Percentiles rank a stretch among this genome's conserved stretches.
Conservation (phyloP, 2,888 invertebrate genomes). For the Drosophila falleni region DNA sequence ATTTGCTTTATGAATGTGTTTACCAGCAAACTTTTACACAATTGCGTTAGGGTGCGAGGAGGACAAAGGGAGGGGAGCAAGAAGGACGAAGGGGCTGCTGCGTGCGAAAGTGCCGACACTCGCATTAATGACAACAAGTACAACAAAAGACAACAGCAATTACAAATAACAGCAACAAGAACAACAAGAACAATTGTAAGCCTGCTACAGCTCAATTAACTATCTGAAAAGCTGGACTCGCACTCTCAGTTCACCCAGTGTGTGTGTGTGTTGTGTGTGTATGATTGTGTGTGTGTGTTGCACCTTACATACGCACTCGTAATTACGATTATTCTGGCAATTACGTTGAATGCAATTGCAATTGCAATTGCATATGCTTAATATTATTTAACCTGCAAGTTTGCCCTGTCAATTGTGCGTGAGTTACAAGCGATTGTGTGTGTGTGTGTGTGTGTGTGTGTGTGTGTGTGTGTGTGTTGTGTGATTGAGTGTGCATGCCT, state of each 20-base stretch:
- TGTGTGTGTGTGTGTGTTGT: slow-evolving; percentile 25
- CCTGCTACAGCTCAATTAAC: slow-evolving; percentile 76
- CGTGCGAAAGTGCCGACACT: slow-evolving; percentile 78
- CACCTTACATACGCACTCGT: slow-evolving; percentile 50
- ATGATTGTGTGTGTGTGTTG: slow-evolving; percentile 30
- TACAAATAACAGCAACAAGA: slow-evolving; percentile 66
- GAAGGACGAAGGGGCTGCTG: slow-evolving; percentile 30
- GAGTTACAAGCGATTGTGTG: slow-evolving; percentile 20
- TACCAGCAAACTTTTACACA: slow-evolving; percentile 75
- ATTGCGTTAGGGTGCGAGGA: slow-evolving; percentile 29
- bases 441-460: slow-evolving; percentile 25
- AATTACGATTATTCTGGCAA: slow-evolving; percentile 74
- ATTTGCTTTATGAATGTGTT: slow-evolving; percentile 80
- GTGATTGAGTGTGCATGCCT: slow-evolving; percentile 24
- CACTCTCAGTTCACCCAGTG: slow-evolving; percentile 7
- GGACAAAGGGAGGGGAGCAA: not conserved
- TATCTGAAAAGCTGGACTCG: slow-evolving; percentile 51
- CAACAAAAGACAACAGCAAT: slow-evolving; percentile 47
- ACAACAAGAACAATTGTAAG: slow-evolving; percentile 69
- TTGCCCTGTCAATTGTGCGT: slow-evolving; percentile 37
- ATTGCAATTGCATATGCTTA: slow-evolving; percentile 59
- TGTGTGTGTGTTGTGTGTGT: slow-evolving; percentile 15
- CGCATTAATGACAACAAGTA: slow-evolving; percentile 74
- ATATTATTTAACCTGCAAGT: slow-evolving; percentile 62
- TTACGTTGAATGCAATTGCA: slow-evolving; percentile 63